Evolutionary conservation across 2,888 invertebrate species (phyloP).

Genomic region (Tetramorium bicarinatum): DNA sequence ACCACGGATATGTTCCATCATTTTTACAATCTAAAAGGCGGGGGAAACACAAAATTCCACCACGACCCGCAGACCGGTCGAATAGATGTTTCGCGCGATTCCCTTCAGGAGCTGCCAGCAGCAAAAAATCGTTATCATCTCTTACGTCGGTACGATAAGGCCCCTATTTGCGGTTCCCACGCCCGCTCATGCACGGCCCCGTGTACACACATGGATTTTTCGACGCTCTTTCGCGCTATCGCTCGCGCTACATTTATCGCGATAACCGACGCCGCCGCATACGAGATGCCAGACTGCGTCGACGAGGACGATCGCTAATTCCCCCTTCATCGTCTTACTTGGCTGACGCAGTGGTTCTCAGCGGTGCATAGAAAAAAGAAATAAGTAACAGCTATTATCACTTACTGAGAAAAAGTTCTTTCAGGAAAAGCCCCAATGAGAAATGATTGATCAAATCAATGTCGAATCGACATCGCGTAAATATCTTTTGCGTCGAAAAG

Average conservation of each 20-base stretch:
- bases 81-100: slow-evolving; percentile 56
- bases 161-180: slow-evolving; percentile 75
- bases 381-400: not conserved
- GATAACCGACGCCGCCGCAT: slow-evolving; percentile 69
- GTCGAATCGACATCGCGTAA: no score
- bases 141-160: slow-evolving; percentile 65
- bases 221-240: slow-evolving; percentile 68
- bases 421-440: not conserved
- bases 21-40: slow-evolving; percentile 18
- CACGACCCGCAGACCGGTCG: slow-evolving; percentile 38
- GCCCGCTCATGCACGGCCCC: slow-evolving; percentile 60
- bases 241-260: slow-evolving; percentile 70
- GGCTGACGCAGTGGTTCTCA: slow-evolving; percentile 62
- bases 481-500: no score
- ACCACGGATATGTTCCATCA: slow-evolving; percentile 31
- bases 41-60: slow-evolving; percentile 47
- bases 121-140: slow-evolving; percentile 68
- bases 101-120: slow-evolving; percentile 46
- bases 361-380: not conserved
- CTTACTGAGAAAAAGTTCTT: not conserved
- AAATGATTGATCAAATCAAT: no score
- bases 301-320: slow-evolving; percentile 59
- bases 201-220: slow-evolving; percentile 69
- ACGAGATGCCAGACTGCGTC: slow-evolving; percentile 62
- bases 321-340: slow-evolving; percentile 60